Conservation (phyloP, 2,888 invertebrate genomes). For the Acanthopleura granulata region DNA sequence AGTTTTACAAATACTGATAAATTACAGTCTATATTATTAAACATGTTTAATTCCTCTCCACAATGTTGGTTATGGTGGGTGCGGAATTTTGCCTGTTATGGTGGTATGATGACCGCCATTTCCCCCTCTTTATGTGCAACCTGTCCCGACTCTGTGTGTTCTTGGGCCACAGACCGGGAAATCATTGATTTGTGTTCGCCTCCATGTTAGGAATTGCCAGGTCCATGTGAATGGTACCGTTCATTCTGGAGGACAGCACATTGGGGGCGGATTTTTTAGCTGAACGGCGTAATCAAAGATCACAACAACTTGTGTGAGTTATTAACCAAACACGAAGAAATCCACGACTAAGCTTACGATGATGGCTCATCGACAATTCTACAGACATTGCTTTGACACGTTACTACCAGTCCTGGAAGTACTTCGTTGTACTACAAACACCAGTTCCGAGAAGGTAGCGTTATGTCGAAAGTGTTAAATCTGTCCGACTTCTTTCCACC, state of each 20-base stretch:
- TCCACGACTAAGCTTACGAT: not conserved
- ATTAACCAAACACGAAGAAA: not conserved
- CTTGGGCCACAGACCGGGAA: not conserved
- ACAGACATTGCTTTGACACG: not conserved
- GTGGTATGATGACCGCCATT: too few species aligned
- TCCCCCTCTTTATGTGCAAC: too few species aligned
- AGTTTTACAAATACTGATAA: too few species aligned
- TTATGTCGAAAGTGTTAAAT: not conserved
- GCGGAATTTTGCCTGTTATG: too few species aligned
- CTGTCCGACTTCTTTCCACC: not conserved
- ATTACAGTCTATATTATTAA: too few species aligned
- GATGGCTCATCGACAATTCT: not conserved
- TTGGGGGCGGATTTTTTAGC: not conserved
- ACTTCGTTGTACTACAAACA: constrained; percentile 14
- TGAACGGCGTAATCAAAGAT: not conserved
- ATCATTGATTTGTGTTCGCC: not conserved
- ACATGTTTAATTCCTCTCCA: too few species aligned
- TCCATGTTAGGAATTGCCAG: not conserved
- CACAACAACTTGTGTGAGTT: not conserved
- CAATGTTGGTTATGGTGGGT: too few species aligned
- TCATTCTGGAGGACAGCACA: not conserved
- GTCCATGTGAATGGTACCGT: not conserved
- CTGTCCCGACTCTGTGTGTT: not conserved
- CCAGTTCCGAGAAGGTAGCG: not conserved
- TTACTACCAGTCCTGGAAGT: constrained; percentile 15